Evolutionary conservation across 2,888 invertebrate genomes (phyloP).

Genomic region (Leptodirus hochenwartii): DNA sequence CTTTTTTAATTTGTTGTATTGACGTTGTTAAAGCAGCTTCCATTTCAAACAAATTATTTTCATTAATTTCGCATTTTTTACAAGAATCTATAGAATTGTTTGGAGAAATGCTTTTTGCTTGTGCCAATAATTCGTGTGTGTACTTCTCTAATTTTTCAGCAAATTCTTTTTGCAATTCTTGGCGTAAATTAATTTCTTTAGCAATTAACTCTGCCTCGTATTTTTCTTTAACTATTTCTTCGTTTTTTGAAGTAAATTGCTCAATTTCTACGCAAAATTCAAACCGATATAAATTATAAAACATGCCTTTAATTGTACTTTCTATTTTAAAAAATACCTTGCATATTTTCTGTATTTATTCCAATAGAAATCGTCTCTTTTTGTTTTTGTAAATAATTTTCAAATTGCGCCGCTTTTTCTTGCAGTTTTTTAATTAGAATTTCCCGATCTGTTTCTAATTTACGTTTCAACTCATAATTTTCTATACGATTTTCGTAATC

Average conservation of each 20-base stretch:
- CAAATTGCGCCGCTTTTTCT: slow-evolving; percentile 15
- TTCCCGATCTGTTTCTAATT: slow-evolving; percentile 14
- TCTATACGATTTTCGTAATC: slow-evolving; percentile 11
- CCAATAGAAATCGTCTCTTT: slow-evolving; percentile 9
- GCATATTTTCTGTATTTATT: slow-evolving; percentile 12
- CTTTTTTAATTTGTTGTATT: neutral
- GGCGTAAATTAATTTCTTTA: slow-evolving; percentile 14
- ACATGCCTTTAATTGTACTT: slow-evolving; percentile 1
- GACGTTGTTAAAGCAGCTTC: too few relatives aligned
- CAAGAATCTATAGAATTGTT: too few relatives aligned
- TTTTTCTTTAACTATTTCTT: slow-evolving; percentile 13
- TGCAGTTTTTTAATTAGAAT: slow-evolving; percentile 13
- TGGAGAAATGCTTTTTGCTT: too few relatives aligned
- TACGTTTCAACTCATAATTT: slow-evolving; percentile 11
- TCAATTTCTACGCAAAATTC: too few relatives aligned
- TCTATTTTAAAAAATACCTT: too few relatives aligned
- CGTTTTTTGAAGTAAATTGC: slow-evolving; percentile 10
- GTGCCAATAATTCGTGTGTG: too few relatives aligned
- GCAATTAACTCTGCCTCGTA: slow-evolving; percentile 14
- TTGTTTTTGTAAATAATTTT: slow-evolving; percentile 14
- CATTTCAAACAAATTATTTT: too few relatives aligned
- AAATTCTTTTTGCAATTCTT: slow-evolving; percentile 14
- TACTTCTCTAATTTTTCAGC: slow-evolving; percentile 12
- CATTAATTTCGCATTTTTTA: too few relatives aligned
- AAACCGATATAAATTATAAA: neutral